phyloP scores from a whole-genome alignment of 2,797 vertebrate genomes.

The Tarsius wallacei region DNA sequence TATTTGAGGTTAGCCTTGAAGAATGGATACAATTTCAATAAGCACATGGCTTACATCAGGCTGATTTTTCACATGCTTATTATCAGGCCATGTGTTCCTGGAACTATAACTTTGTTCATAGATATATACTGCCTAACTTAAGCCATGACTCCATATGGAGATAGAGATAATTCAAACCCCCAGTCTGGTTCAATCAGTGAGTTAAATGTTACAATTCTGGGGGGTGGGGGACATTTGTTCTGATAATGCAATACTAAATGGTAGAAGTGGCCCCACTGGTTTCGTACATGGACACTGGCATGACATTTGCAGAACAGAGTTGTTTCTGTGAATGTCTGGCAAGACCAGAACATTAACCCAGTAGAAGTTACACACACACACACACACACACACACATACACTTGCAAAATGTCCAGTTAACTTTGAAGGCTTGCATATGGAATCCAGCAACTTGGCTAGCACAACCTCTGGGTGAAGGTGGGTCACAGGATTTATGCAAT shows the following conservation, averaged over 20 bases:
- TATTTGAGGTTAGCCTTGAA: slow-evolving; percentile 56
- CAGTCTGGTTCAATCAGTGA: slow-evolving; percentile 59
- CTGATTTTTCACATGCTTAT: slow-evolving; percentile 62
- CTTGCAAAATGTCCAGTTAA: background rate
- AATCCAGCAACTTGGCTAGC: slow-evolving; percentile 27
- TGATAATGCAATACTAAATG: slow-evolving; percentile 52
- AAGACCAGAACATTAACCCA: slow-evolving; percentile 39
- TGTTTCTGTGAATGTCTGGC: slow-evolving; percentile 32
- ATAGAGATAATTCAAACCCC: slow-evolving; percentile 58
- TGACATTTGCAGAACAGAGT: background rate
- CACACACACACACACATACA: background rate
- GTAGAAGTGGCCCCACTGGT: background rate
- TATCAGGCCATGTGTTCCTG: slow-evolving; percentile 67
- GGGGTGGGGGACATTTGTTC: slow-evolving; percentile 44
- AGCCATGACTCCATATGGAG: slow-evolving; percentile 57
- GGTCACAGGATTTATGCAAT: slow-evolving; percentile 53
- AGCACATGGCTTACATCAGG: slow-evolving; percentile 19
- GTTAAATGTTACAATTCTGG: slow-evolving; percentile 39
- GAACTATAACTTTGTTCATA: slow-evolving; percentile 67
- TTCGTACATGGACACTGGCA: background rate
- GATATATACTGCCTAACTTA: slow-evolving; percentile 69
- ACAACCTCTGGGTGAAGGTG: slow-evolving; percentile 22
- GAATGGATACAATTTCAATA: slow-evolving; percentile 47
- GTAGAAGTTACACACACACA: background rate
- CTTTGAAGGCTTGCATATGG: background rate